Evolutionary conservation across 2,888 invertebrate species (phyloP), one percentile per base, ranked within the genome.

Genomic region (Zhuqinia jingwanae): DNA sequence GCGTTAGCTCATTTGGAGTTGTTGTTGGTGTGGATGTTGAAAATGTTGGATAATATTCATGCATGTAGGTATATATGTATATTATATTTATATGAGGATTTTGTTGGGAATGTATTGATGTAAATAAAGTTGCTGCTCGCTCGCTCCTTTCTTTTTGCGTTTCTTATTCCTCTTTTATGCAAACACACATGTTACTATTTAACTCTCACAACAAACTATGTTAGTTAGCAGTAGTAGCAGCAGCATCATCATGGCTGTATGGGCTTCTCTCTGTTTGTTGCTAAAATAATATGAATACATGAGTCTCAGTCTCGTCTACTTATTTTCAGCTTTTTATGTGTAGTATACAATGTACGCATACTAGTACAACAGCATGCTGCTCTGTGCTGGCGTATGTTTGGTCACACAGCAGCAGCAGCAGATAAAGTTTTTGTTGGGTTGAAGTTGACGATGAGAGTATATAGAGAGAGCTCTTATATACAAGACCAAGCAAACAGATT

Each of bases 51-150:
- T 60, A 56, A 20, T 56, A 56, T 56, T 5, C 15, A 3, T 53
- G 25, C 11, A 22, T 60, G 25, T 6, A 60, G 8, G 22, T 25
- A 25, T 60, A 60, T 27, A 11, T n/a, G 20, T 60, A n/a, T n/a
- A n/a, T n/a, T n/a, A n/a, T n/a, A n/a, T 58, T 53, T 3, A 30
- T 65, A 36, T 42, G 65, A 15, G 36, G 60, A 17, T 3, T 13
- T 8, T 53, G 53, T n/a, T 17, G 17, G 15, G 42, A 42, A 36
- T 36, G 42, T 53, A 25, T n/a, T 36, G 42, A 42, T 58, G 77
- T 77, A 77, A 77, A 77, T 77, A 77, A 58, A 77, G 25, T 58
- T 77, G 17, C 42, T 76, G 15, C 42, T 30, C 22, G n/a, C 15
- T 27, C 20, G 30, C 5, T 36, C 1, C 3, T 30, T n/a, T n/a